These are phyloP conservation scores for Coelopa pilipes DNA, from an alignment of 2,888 invertebrate species.

Conservation along the genomic window DNA sequence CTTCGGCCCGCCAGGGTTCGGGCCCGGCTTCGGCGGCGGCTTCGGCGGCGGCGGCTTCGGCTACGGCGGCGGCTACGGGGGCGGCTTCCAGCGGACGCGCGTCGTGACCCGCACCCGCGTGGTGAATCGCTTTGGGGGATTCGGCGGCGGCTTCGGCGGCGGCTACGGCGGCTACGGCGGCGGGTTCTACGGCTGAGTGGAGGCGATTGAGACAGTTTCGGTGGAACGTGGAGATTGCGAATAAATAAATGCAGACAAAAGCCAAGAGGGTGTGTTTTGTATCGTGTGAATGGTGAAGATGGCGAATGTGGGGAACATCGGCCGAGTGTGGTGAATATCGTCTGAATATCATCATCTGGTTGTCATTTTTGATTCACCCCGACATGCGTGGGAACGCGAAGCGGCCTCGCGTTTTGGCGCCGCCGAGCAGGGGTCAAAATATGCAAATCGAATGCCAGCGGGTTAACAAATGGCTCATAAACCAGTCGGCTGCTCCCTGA, in stretches of 20 bases:
- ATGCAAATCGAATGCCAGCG: no score
- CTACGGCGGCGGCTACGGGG: constrained; percentile 42
- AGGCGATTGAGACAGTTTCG: no score
- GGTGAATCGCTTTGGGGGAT: constrained; percentile 46
- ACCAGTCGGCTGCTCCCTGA: no score
- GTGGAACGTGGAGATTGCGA: neutral
- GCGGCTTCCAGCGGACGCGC: constrained; percentile 49
- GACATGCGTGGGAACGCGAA: no score
- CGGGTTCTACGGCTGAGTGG: constrained; percentile 35
- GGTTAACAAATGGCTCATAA: no score
- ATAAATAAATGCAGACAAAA: neutral
- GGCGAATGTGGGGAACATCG: no score
- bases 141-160: constrained; percentile 42
- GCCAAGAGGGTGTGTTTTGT: neutral
- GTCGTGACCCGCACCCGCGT: constrained; percentile 53
- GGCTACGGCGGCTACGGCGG: constrained; percentile 39
- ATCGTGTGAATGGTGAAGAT: no score
- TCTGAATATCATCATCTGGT: no score
- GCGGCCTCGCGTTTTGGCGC: no score
- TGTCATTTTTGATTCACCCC: no score
- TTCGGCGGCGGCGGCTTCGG: constrained; percentile 41
- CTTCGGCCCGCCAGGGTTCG: constrained; percentile 44
- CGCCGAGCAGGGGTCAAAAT: no score
- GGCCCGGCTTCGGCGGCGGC: constrained; percentile 1
- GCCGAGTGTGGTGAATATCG: no score